A percentile compares a stretch with the other conserved stretches of the same genome.
These are phyloP conservation scores for Chelonus formosanus DNA, from an alignment of 2,888 invertebrate species.

Conservation along the genomic window DNA sequence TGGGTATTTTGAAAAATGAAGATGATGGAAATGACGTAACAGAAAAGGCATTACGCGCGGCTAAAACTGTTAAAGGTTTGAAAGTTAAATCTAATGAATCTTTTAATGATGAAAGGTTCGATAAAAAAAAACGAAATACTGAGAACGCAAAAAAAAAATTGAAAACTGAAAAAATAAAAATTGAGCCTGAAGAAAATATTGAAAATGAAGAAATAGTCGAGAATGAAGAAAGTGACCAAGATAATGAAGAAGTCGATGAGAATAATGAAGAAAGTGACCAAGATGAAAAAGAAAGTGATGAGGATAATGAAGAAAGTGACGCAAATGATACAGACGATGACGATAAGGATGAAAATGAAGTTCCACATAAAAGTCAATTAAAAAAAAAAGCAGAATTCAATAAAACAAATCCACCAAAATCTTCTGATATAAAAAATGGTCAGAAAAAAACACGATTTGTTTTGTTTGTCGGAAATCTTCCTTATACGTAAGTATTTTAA, in stretches of 20 bases:
- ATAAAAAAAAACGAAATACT: not conserved
- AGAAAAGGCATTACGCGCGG: constrained; percentile 1
- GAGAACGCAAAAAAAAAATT: not conserved
- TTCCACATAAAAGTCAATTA: constrained; percentile 4
- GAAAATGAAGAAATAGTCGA: constrained; percentile 5
- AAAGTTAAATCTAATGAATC: too few species aligned
- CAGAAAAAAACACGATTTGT: constrained; percentile 54
- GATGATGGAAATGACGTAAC: constrained; percentile 1
- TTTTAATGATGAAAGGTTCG: too few species aligned
- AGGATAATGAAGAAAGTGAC: constrained; percentile 20
- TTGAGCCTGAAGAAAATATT: constrained; percentile 9
- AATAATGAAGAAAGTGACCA: constrained; percentile 34
- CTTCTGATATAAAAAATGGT: not conserved
- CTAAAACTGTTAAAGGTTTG: constrained; percentile 6
- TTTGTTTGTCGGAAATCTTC: constrained; percentile 66
- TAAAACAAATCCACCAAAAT: too few species aligned
- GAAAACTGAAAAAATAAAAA: constrained; percentile 24
- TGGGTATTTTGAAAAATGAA: constrained; percentile 3
- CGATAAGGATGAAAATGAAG: too few species aligned
- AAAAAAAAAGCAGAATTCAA: not conserved
- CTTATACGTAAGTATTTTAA: constrained; percentile 56
- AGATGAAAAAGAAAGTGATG: constrained; percentile 11
- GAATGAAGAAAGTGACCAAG: constrained; percentile 17
- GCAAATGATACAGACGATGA: constrained; percentile 21
- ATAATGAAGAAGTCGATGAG: constrained; percentile 26